phyloP scores from a whole-genome alignment of 2,797 vertebrate species.

The Sebastes taczanowskii region DNA sequence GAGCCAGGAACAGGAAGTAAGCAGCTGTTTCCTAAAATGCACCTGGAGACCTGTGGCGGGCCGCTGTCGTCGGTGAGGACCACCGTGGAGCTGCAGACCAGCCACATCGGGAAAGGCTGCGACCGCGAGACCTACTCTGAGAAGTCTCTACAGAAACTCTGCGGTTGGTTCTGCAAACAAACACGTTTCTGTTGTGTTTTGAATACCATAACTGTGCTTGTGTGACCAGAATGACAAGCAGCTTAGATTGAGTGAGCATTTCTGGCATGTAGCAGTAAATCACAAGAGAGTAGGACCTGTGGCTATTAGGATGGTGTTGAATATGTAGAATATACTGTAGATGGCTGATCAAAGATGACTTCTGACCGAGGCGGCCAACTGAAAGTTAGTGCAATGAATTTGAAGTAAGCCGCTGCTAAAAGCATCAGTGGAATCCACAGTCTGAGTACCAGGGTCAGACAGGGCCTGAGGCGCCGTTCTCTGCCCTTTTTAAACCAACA shows the following conservation, averaged over 20 bases:
- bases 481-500: conserved; percentile 51
- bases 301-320: conserved; percentile 15
- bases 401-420: conserved; percentile 40
- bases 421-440: conserved; percentile 9
- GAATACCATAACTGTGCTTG: neutral
- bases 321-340: conserved; percentile 16
- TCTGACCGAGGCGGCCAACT: conserved; percentile 21
- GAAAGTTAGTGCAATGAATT: conserved; percentile 52
- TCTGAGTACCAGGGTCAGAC: conserved; percentile 45
- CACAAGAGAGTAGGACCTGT: neutral
- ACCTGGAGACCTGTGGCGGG: conserved; percentile 92
- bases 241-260: conserved; percentile 1
- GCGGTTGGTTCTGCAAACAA: conserved; percentile 82
- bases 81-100: conserved; percentile 91
- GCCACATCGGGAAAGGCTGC: conserved; percentile 93
- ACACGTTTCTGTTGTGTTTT: neutral
- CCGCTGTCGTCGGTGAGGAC: conserved; percentile 90
- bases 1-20: conserved; percentile 92
- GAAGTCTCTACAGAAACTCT: conserved; percentile 93
- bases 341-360: conserved; percentile 46
- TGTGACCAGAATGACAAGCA: conserved; percentile 12
- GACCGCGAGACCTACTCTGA: conserved; percentile 95
- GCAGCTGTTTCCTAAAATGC: conserved; percentile 92
- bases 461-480: conserved; percentile 12
- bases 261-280: conserved; percentile 14